These are phyloP conservation scores for Vidua macroura DNA, from an alignment of 2,113 vertebrate species.

Conservation along the genomic window DNA sequence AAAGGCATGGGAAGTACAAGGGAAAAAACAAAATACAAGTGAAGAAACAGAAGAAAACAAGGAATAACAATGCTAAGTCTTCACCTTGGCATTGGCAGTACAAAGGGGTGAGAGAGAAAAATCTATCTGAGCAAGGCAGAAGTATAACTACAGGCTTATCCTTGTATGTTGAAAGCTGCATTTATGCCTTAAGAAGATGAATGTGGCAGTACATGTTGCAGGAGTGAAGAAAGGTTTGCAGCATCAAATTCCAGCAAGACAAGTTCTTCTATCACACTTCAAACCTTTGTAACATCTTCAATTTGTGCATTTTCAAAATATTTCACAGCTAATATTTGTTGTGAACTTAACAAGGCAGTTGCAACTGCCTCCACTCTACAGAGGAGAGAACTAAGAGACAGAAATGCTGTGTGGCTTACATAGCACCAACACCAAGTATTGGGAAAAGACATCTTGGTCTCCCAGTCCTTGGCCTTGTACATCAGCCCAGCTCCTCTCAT, in stretches of 20 bases:
- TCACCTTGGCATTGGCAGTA: not conserved
- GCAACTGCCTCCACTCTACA: not conserved
- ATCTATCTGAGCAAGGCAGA: not conserved
- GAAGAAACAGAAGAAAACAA: not conserved
- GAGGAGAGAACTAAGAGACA: not conserved
- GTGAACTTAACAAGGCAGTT: not conserved
- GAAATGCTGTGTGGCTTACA: not conserved
- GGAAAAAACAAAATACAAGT: not conserved
- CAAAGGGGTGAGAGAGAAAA: not conserved
- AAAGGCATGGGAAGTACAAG: not conserved
- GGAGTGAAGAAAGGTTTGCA: not conserved
- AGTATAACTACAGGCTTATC: not conserved
- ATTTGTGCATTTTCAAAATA: not conserved
- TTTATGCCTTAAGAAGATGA: not conserved
- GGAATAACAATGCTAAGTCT: not conserved
- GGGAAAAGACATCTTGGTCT: not conserved
- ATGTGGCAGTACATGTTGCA: not conserved
- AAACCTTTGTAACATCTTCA: not conserved
- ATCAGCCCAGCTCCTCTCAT: not conserved
- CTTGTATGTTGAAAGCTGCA: not conserved
- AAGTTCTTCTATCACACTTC: not conserved
- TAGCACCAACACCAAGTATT: not conserved
- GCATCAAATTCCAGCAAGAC: not conserved
- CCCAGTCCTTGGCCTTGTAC: not conserved
- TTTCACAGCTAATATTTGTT: not conserved